Conservation (phyloP, 2,888 invertebrate species). For the Hartigia nigra region DNA sequence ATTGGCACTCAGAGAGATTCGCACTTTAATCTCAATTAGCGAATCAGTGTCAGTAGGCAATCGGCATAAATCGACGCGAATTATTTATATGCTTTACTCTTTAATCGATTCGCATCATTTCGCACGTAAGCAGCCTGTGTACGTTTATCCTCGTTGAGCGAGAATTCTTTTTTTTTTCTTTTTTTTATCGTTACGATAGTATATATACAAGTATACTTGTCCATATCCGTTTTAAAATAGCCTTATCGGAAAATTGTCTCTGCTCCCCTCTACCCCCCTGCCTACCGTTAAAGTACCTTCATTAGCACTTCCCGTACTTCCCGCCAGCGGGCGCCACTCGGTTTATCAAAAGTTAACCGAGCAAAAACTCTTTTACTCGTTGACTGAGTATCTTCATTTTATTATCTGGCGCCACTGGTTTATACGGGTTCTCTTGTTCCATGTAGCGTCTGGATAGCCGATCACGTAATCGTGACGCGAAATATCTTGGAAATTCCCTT, state of each 20-base stretch:
- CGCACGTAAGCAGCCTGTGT: neutral
- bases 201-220: neutral
- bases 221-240: neutral
- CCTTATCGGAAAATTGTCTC: neutral
- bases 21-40: neutral
- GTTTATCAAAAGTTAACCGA: neutral
- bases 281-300: neutral
- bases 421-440: too few species aligned
- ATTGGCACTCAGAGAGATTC: neutral
- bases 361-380: neutral
- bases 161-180: neutral
- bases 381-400: neutral
- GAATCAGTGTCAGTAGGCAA: neutral
- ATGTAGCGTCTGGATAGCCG: neutral
- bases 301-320: neutral
- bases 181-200: too few species aligned
- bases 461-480: too few species aligned
- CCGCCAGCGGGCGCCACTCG: neutral
- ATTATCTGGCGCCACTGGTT: neutral
- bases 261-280: too few species aligned
- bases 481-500: too few species aligned
- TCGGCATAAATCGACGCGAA: neutral
- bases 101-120: neutral
- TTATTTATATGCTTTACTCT: neutral
- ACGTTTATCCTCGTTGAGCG: neutral